Conservation (phyloP, 2,888 invertebrate genomes). For the Campoplex nolae region DNA sequence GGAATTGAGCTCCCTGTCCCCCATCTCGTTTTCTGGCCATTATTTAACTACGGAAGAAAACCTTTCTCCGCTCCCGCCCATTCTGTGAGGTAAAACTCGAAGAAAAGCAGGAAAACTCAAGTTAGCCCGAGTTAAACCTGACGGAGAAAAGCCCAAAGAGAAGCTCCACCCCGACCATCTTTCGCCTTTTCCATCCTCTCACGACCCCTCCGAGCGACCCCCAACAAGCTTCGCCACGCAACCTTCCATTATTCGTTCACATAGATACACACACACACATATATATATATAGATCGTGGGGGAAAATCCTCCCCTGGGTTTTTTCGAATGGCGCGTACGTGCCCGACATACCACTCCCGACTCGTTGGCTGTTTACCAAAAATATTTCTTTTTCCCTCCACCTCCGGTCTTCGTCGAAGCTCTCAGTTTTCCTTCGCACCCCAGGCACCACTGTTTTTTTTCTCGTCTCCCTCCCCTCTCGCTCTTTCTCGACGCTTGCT, state of each 20-base stretch:
- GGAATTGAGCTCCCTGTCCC: constrained; percentile 39
- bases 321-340: constrained; percentile 69
- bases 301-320: constrained; percentile 73
- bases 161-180: constrained; percentile 74
- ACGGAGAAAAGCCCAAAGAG: constrained; percentile 70
- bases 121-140: constrained; percentile 61
- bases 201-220: constrained; percentile 64
- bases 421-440: constrained; percentile 45
- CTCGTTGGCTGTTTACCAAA: constrained; percentile 67
- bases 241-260: constrained; percentile 26
- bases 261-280: too few species aligned
- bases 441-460: constrained; percentile 48
- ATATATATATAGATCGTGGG: constrained; percentile 66
- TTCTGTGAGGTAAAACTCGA: constrained; percentile 46
- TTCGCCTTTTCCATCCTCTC: constrained; percentile 65
- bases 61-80: constrained; percentile 70
- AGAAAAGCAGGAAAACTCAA: constrained; percentile 58
- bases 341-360: constrained; percentile 68
- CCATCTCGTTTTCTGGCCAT: constrained; percentile 42
- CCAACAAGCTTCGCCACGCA: constrained; percentile 45
- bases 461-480: background rate
- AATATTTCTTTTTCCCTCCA: constrained; percentile 54
- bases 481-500: constrained; percentile 43
- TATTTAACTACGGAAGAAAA: constrained; percentile 64
- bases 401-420: constrained; percentile 36